Evolutionary conservation across 2,113 vertebrate genomes (phyloP).

Genomic region (Thunnus thynnus): DNA sequence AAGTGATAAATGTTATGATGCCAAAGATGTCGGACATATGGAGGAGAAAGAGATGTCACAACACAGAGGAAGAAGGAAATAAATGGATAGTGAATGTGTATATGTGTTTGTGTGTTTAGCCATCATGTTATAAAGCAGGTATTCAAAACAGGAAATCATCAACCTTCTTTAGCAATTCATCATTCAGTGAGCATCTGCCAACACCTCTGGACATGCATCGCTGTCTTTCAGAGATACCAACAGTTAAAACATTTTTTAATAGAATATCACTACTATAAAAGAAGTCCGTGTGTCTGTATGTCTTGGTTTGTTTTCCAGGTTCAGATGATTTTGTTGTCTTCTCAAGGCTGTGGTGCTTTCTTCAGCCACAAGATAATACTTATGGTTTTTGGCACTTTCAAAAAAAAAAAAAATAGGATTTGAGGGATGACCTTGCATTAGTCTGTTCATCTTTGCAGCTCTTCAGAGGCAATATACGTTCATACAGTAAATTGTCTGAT

Average conservation of each 20-base stretch:
- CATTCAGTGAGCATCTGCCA: constrained; percentile 41
- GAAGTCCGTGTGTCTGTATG: constrained; percentile 62
- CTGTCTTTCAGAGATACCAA: constrained; percentile 80
- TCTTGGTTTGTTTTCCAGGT: constrained; percentile 49
- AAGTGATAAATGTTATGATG: constrained; percentile 9
- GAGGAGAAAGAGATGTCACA: constrained; percentile 13
- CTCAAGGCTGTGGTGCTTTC: constrained; percentile 76
- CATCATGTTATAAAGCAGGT: constrained; percentile 38
- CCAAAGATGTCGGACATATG: constrained; percentile 30
- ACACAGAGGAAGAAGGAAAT: constrained; percentile 25
- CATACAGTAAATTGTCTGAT: constrained; percentile 67
- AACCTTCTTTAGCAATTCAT: constrained; percentile 30
- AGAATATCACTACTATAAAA: constrained; percentile 84
- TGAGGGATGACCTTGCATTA: constrained; percentile 57
- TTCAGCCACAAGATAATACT: constrained; percentile 74
- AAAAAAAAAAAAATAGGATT: constrained; percentile 70
- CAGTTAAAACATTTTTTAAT: constrained; percentile 77
- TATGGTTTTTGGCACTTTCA: constrained; percentile 84
- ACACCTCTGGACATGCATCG: constrained; percentile 71
- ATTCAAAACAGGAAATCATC: constrained; percentile 36
- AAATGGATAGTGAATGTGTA: constrained; percentile 20
- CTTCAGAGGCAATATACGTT: constrained; percentile 61
- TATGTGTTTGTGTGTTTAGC: constrained; percentile 18
- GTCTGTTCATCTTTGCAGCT: constrained; percentile 68
- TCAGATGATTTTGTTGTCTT: constrained; percentile 64